Conservation (phyloP, 2,888 invertebrate species). For the Leptinotarsa peninsularis region DNA sequence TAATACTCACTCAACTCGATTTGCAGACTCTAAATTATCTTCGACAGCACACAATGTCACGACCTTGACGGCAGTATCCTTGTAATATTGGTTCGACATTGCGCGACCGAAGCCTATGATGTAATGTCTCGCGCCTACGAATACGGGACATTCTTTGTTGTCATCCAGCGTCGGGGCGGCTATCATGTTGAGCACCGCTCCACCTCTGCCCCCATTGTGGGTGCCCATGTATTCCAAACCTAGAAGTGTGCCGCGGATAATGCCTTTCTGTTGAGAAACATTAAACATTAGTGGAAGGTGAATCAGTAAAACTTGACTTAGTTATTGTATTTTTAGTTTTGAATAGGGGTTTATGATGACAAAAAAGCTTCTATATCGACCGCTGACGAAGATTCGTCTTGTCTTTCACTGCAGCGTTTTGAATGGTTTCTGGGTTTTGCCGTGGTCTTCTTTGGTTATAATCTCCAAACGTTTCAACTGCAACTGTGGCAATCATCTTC, state of each 20-base stretch:
- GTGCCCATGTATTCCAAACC: constrained; percentile 69
- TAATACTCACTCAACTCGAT: constrained; percentile 2
- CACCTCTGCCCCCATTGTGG: constrained; percentile 71
- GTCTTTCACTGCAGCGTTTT: no score
- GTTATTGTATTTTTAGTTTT: no score
- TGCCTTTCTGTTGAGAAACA: constrained; percentile 56
- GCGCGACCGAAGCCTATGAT: constrained; percentile 67
- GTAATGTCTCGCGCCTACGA: constrained; percentile 71
- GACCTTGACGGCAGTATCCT: constrained; percentile 56
- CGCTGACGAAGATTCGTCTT: no score
- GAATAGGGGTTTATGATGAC: no score
- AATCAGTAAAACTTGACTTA: neutral
- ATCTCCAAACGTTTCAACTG: no score
- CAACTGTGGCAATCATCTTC: no score
- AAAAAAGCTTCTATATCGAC: no score
- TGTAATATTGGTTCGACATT: constrained; percentile 52
- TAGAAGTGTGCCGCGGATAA: constrained; percentile 65
- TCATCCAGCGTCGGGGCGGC: constrained; percentile 71
- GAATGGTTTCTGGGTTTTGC: no score
- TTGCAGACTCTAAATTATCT: neutral
- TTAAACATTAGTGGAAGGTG: neutral
- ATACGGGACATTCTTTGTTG: constrained; percentile 69
- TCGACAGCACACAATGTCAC: constrained; percentile 59
- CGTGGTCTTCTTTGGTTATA: no score
- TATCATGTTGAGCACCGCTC: constrained; percentile 70